A percentile compares a stretch with the other conserved stretches of the same genome.
Conservation (phyloP, 2,797 vertebrate species). For the Scleropages formosus region DNA sequence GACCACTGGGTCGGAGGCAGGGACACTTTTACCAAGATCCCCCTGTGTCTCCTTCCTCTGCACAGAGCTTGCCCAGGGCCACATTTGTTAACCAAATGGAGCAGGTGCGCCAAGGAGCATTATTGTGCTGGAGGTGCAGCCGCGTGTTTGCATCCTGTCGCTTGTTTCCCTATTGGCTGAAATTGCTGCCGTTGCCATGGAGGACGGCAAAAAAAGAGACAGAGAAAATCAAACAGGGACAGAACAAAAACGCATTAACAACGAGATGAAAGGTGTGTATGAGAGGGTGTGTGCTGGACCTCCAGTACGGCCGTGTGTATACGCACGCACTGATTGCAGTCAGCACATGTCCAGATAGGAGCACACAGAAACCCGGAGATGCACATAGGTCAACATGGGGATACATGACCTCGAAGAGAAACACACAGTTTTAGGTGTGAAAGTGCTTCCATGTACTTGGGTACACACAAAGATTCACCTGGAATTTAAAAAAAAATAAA, state of each 20-base stretch:
- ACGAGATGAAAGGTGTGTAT: neutral
- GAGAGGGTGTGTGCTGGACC: neutral
- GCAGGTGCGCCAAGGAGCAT: conserved; percentile 53
- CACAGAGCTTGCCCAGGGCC: conserved; percentile 19
- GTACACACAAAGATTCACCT: too few species aligned
- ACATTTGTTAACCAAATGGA: conserved; percentile 73
- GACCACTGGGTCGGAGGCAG: too few species aligned
- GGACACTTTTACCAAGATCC: neutral
- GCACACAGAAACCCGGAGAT: conserved; percentile 40
- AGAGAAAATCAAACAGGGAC: conserved; percentile 47
- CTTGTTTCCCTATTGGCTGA: conserved; percentile 49
- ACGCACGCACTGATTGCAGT: conserved; percentile 43
- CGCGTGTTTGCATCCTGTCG: conserved; percentile 49
- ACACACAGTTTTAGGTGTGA: too few species aligned
- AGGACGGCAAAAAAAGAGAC: conserved; percentile 34
- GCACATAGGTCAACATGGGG: conserved; percentile 35
- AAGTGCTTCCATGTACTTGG: too few species aligned
- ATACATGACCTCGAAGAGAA: too few species aligned
- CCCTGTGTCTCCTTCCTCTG: neutral
- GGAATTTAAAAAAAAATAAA: too few species aligned
- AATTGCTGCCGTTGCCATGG: conserved; percentile 48
- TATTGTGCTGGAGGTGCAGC: conserved; percentile 40
- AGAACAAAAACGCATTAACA: conserved; percentile 24
- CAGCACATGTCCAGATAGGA: neutral
- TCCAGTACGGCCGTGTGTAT: neutral